Conservation (phyloP, 2,888 invertebrate genomes). For the Myathropa florea region DNA sequence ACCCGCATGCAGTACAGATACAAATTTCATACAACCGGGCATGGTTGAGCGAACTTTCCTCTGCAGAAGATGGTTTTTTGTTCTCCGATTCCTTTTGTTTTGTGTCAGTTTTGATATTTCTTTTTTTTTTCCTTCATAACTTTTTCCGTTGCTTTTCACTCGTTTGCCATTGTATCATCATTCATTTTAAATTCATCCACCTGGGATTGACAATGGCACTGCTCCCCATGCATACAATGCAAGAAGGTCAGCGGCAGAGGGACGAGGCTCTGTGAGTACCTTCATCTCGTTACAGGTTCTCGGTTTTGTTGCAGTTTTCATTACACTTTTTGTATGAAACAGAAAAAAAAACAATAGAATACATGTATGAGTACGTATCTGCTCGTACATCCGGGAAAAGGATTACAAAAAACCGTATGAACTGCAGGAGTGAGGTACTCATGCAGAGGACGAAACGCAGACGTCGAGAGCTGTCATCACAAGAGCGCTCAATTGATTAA, state of each 20-base stretch:
- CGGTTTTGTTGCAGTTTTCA: background rate
- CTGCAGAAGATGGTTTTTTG: background rate
- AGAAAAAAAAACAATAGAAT: constrained; percentile 17
- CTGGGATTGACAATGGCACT: constrained; percentile 25
- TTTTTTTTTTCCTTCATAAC: background rate
- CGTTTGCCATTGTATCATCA: constrained; percentile 13
- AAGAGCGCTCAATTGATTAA: constrained; percentile 23
- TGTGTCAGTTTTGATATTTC: background rate
- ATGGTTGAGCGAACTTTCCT: constrained; percentile 8
- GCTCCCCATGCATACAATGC: constrained; percentile 15
- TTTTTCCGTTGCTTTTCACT: background rate
- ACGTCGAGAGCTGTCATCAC: background rate
- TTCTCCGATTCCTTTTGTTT: background rate
- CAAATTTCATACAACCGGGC: background rate
- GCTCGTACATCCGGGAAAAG: background rate
- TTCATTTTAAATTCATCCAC: constrained; percentile 31
- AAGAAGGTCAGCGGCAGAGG: constrained; percentile 14
- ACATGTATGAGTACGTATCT: background rate
- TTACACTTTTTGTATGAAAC: background rate
- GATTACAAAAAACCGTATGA: background rate
- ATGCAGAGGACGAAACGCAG: background rate
- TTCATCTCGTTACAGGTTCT: background rate
- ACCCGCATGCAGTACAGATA: background rate
- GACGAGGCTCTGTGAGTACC: background rate
- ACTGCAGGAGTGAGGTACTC: background rate